Base-by-base conservation (phyloP, 2,797 vertebrate species). In the Calcarius lapponicus region DNA sequence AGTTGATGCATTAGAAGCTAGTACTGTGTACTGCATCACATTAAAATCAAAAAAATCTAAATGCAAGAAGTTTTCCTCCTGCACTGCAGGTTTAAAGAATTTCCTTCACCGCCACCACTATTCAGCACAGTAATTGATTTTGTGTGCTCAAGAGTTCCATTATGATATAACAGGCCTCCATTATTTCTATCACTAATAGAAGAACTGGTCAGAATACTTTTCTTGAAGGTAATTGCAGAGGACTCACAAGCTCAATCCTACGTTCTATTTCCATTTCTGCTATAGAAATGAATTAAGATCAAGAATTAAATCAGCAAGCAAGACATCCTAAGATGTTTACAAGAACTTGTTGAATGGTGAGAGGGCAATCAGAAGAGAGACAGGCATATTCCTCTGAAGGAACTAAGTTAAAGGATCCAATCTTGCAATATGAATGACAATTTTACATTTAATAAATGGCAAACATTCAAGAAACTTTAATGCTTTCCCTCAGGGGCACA, bases 41-140 rank as follows among this genome's bases (percentile, higher is more conserved):
- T 36, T 36, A 36, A 36, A 36, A 36, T 36, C 36, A 0, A 86
- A 86, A 86, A 72, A 47, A 65, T 36, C 29, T 65, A 91, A 91
- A 58, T 32, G 6, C 26, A 70, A 29, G 4, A 32, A 28, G 4
- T 58, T 74, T 80, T 88, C 18, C 42, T 84, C 24, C 17, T 48
- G 17, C 8, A 60, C 16, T 40, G 15, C 26, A 79, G 12, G 50
- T 40, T 40, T 51, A 45, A 92, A 73, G 7, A 80, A 80, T 60
- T 65, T 47, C 11, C 4, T 29, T 11, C 8, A 8, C 4, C 2
- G 3, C 3, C 0, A 1, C 8, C 9, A 69, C 3, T 38, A 95
- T 42, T 76, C 40, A 86, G 26, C 21, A 56, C 2, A 64, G 17
- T 40, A 86, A 80, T 34, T 60, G 47, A 56, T 64, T 88, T 22